These are phyloP conservation scores for Steinernema feltiae DNA, from an alignment of 1,140 invertebrate genomes.

Conservation along the genomic window DNA sequence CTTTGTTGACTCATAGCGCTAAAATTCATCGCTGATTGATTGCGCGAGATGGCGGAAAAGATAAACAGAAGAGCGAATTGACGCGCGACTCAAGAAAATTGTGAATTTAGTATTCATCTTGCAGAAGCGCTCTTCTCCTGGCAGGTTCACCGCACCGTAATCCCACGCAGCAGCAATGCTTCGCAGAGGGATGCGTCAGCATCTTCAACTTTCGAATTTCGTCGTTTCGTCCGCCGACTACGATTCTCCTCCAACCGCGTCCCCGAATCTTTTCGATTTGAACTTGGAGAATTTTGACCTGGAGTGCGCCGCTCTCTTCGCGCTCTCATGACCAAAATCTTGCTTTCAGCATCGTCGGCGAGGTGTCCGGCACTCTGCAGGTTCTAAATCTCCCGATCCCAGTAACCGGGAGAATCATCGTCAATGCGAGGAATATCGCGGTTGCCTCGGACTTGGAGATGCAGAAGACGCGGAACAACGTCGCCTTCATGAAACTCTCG, in stretches of 20 bases:
- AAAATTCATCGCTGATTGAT: too few species aligned
- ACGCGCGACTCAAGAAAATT: too few species aligned
- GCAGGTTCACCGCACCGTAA: not conserved
- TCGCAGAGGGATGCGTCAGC: constrained; percentile 37
- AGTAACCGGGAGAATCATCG: constrained; percentile 28
- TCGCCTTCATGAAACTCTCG: constrained; percentile 28
- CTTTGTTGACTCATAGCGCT: too few species aligned
- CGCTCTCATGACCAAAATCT: not conserved
- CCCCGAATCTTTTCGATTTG: constrained; percentile 32
- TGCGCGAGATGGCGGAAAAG: too few species aligned
- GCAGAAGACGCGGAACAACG: constrained; percentile 29
- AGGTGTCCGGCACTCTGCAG: constrained; percentile 33
- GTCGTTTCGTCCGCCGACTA: constrained; percentile 33
- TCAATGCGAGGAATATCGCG: constrained; percentile 10
- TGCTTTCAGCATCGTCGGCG: constrained; percentile 28
- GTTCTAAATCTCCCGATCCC: constrained; percentile 32
- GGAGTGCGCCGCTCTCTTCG: constrained; percentile 20
- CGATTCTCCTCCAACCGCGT: constrained; percentile 27
- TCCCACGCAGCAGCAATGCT: constrained; percentile 28
- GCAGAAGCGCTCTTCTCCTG: not conserved
- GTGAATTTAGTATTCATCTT: too few species aligned
- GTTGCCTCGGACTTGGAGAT: constrained; percentile 21
- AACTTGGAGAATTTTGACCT: constrained; percentile 35
- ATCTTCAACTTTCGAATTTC: constrained; percentile 33
- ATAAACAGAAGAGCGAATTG: not conserved